These are phyloP conservation scores for Aleiodes leptofemur DNA, from an alignment of 2,888 invertebrate genomes.

Conservation along the genomic window DNA sequence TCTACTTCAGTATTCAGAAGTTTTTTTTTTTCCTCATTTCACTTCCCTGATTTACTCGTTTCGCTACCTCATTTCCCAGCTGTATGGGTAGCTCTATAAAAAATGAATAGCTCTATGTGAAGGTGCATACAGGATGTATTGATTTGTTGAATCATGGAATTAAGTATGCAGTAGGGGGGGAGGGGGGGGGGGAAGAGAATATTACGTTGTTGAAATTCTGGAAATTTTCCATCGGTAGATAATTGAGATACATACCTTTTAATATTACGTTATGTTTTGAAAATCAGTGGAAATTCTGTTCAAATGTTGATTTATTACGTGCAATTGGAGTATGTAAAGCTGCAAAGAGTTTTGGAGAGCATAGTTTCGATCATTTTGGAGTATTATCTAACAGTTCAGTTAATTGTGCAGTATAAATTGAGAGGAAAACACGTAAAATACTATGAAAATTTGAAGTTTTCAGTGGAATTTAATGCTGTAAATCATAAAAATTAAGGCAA, in stretches of 20 bases:
- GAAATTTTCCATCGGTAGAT: neutral
- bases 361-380: no score
- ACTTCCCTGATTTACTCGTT: neutral
- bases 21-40: neutral
- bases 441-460: no score
- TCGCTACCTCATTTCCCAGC: constrained; percentile 17
- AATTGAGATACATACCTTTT: constrained; percentile 20
- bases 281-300: neutral
- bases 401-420: no score
- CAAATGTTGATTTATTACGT: neutral
- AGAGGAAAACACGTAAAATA: no score
- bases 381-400: no score
- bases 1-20: constrained; percentile 6
- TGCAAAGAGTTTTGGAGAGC: no score
- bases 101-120: constrained; percentile 39
- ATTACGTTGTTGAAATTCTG: neutral
- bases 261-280: neutral
- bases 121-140: constrained; percentile 31
- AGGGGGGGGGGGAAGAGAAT: neutral
- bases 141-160: constrained; percentile 32
- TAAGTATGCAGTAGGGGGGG: neutral
- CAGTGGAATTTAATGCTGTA: no score
- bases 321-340: no score
- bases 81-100: constrained; percentile 23
- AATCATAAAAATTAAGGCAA: no score